Conservation (phyloP, 2,797 vertebrate genomes). For the Pangasius krempfi region DNA sequence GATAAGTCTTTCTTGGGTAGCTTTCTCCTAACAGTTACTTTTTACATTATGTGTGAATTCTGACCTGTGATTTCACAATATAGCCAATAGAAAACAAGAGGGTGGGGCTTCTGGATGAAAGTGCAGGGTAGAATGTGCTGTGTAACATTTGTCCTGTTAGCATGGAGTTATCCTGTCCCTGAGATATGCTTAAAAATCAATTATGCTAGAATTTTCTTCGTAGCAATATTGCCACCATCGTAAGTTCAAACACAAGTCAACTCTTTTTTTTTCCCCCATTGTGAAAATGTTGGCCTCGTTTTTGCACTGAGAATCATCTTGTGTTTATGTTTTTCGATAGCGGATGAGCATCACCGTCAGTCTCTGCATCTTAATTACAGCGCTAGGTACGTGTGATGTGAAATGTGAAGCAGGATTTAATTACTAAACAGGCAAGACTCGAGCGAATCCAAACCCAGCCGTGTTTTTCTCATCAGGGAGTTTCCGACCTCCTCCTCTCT, state of each 20-base stretch:
- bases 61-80: background rate
- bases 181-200: background rate
- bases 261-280: background rate
- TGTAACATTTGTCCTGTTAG: background rate
- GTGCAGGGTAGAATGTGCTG: background rate
- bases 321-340: slow-evolving; percentile 56
- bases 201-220: background rate
- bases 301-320: slow-evolving; percentile 53
- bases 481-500: slow-evolving; percentile 52
- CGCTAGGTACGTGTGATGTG: slow-evolving; percentile 62
- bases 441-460: slow-evolving; percentile 56
- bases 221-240: background rate
- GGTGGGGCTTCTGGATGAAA: background rate
- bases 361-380: slow-evolving; percentile 54
- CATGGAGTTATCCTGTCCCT: background rate
- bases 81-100: background rate
- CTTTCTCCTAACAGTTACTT: background rate
- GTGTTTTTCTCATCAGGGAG: slow-evolving; percentile 63
- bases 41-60: background rate
- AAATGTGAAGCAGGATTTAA: slow-evolving; percentile 62
- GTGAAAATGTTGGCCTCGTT: background rate
- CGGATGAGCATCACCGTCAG: slow-evolving; percentile 40
- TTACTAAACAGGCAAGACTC: slow-evolving; percentile 61
- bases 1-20: background rate
- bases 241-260: background rate